These are phyloP conservation scores for Paelopatides confundens DNA, from an alignment of 53 echinoderm and acorn worm species.

Conservation along the genomic window DNA sequence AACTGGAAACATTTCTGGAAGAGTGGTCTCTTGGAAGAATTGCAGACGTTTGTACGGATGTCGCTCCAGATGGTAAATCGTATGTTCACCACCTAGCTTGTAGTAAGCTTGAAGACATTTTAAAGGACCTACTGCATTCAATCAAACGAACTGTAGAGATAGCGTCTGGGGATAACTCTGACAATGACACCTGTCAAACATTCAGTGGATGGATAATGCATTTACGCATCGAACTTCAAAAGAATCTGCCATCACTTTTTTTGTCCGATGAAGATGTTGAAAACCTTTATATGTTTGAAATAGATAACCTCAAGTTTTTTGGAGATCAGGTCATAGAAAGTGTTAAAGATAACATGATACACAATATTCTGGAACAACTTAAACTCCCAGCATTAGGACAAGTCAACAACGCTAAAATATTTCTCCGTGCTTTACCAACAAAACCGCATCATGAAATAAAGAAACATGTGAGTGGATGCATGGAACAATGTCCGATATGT, in stretches of 20 bases:
- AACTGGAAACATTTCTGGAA: not conserved
- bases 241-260: not conserved
- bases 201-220: not conserved
- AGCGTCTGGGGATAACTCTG: not conserved
- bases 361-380: not conserved
- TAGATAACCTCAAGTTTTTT: not conserved
- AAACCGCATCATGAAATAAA: conserved; percentile 17
- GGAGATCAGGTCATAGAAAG: not conserved
- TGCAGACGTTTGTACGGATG: not conserved
- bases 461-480: conserved; percentile 11
- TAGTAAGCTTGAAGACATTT: not conserved
- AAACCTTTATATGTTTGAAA: not conserved
- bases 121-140: not conserved
- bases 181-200: not conserved
- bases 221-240: too few species aligned
- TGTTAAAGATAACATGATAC: not conserved
- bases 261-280: not conserved
- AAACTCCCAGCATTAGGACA: not conserved
- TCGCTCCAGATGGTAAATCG: not conserved
- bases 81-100: not conserved
- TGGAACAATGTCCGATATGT: conserved; percentile 35
- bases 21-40: not conserved
- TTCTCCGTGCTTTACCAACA: not conserved
- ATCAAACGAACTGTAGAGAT: not conserved
- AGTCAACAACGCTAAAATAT: not conserved